Conservation (phyloP, 2,797 vertebrate species). For the Labroides dimidiatus region DNA sequence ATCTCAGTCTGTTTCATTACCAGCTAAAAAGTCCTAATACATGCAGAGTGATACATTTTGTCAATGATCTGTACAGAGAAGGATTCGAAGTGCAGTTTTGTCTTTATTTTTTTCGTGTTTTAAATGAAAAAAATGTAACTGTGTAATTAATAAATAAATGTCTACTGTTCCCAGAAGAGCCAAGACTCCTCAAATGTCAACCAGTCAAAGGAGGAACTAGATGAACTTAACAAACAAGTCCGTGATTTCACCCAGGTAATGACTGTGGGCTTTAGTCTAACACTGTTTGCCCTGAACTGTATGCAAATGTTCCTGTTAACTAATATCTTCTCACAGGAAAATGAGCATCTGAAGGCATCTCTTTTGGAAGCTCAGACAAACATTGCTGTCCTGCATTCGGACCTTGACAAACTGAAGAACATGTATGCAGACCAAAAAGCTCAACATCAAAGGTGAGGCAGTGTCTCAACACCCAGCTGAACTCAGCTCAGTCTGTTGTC, state of each 20-base stretch:
- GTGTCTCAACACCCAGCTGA: not conserved
- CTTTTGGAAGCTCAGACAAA: constrained; percentile 72
- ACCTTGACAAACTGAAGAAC: constrained; percentile 82
- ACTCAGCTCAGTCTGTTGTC: not conserved
- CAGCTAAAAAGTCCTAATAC: too few species aligned
- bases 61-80: too few species aligned
- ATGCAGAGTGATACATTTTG: too few species aligned
- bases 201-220: constrained; percentile 75
- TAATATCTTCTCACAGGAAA: constrained; percentile 74
- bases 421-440: constrained; percentile 72
- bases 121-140: too few species aligned
- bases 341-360: constrained; percentile 66
- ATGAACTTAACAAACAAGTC: constrained; percentile 70
- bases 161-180: constrained; percentile 56
- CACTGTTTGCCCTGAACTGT: not conserved
- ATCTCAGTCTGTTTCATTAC: too few species aligned
- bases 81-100: too few species aligned
- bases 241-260: constrained; percentile 74
- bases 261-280: not conserved
- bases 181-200: constrained; percentile 67
- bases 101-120: too few species aligned
- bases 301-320: not conserved
- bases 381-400: constrained; percentile 73
- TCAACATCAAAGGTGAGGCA: constrained; percentile 77
- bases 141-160: not conserved